Evolutionary conservation across 2,797 vertebrate genomes (phyloP).

Genomic region (Halcyon leucocephala): DNA sequence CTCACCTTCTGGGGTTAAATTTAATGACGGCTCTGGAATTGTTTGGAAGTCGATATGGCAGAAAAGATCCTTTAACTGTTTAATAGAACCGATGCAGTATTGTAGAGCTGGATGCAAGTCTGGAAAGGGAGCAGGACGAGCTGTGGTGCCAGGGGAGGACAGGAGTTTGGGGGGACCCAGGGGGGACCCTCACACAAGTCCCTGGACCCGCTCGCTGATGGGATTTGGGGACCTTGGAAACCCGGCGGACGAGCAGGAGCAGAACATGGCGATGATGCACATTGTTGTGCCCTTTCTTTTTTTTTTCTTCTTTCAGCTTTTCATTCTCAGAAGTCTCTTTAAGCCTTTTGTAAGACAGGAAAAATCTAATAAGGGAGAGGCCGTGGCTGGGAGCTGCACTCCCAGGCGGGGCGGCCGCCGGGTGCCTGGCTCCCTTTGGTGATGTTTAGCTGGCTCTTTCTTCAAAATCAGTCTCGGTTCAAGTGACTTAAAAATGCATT

Average conservation of each 20-base stretch:
- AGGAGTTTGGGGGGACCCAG: fast-evolving
- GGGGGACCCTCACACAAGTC: fast-evolving
- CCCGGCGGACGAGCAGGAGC: fast-evolving
- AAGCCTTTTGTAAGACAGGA: background rate
- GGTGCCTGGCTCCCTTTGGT: background rate
- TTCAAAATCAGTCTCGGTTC: background rate
- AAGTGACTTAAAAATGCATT: background rate
- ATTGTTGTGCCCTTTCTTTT: background rate
- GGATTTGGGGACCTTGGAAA: background rate
- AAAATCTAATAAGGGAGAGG: background rate
- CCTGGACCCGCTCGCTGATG: fast-evolving
- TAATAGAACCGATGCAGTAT: fast-evolving
- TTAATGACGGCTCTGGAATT: background rate
- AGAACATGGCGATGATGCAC: background rate
- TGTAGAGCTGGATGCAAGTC: background rate
- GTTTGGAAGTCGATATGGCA: background rate
- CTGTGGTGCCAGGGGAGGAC: background rate
- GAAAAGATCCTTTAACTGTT: background rate
- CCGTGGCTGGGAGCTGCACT: background rate
- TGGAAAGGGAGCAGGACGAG: background rate
- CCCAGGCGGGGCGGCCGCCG: fast-evolving
- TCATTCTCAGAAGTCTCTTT: background rate
- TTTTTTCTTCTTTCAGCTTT: background rate
- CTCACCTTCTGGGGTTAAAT: conserved; percentile 23
- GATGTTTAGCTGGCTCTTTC: background rate